A percentile compares a stretch with the other conserved stretches of the same genome.
These are phyloP conservation scores for Campylorhamphus procurvoides DNA, from an alignment of 2,113 vertebrate species.

Conservation along the genomic window DNA sequence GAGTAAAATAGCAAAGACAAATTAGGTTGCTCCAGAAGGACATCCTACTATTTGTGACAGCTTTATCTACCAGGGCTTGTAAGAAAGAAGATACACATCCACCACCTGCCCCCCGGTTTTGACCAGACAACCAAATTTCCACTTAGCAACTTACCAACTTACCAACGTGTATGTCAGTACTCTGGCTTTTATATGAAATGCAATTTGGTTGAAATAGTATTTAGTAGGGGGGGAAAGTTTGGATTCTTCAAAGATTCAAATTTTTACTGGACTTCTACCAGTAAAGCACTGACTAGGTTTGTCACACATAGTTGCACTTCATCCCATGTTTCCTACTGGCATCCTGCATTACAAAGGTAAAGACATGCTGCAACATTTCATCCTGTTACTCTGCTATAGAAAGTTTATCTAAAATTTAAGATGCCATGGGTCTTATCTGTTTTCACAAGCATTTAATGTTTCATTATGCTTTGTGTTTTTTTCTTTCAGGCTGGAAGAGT, in stretches of 20 bases:
- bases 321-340: neutral
- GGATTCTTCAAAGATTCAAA: neutral
- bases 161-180: neutral
- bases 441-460: neutral
- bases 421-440: neutral
- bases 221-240: neutral
- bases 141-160: neutral
- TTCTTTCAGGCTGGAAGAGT: conserved; percentile 69
- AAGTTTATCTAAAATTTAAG: neutral
- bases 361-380: neutral
- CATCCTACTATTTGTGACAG: neutral
- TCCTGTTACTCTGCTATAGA: neutral
- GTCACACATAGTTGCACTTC: neutral
- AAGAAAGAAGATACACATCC: neutral
- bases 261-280: neutral
- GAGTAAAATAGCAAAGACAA: neutral
- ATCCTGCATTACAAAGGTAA: neutral
- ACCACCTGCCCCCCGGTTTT: fast-evolving
- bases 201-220: neutral
- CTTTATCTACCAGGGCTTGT: neutral
- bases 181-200: neutral
- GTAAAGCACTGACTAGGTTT: neutral
- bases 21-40: neutral
- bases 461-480: neutral
- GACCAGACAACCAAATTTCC: neutral